Conservation (phyloP, 1,140 invertebrate genomes). For the Drosophila murphyi region DNA sequence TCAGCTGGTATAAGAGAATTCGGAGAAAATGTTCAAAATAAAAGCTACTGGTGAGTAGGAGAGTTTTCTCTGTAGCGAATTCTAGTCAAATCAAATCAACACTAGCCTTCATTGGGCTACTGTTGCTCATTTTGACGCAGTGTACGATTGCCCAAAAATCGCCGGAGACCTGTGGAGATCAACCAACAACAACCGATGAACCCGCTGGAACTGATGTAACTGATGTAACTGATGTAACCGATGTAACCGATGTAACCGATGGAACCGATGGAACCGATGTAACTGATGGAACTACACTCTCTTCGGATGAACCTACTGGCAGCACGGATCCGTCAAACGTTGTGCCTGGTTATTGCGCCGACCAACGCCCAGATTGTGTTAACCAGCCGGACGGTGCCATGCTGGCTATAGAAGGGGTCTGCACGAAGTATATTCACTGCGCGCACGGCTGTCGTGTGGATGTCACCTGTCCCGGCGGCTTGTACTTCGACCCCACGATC, state of each 20-base stretch:
- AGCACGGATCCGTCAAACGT: neutral
- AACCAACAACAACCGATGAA: slow-evolving; percentile 42
- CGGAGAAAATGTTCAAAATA: slow-evolving; percentile 15
- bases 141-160: slow-evolving; percentile 15
- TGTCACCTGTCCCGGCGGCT: slow-evolving; percentile 45
- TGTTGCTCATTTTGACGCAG: slow-evolving; percentile 25
- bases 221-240: neutral
- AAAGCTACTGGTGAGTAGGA: slow-evolving; percentile 33
- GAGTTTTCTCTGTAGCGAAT: neutral
- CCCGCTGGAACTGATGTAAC: slow-evolving; percentile 27
- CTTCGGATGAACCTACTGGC: neutral
- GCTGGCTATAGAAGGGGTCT: slow-evolving; percentile 38
- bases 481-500: slow-evolving; percentile 39
- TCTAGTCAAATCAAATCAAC: neutral
- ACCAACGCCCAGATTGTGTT: slow-evolving; percentile 27
- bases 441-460: slow-evolving; percentile 48
- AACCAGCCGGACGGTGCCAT: slow-evolving; percentile 5
- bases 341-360: slow-evolving; percentile 44
- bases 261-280: neutral
- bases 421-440: slow-evolving; percentile 56
- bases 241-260: slow-evolving; percentile 5
- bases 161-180: slow-evolving; percentile 35
- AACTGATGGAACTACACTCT: neutral
- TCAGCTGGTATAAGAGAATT: slow-evolving; percentile 36
- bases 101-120: slow-evolving; percentile 18